These are phyloP conservation scores for Sprattus sprattus DNA, from an alignment of 2,113 vertebrate species.

Conservation along the genomic window DNA sequence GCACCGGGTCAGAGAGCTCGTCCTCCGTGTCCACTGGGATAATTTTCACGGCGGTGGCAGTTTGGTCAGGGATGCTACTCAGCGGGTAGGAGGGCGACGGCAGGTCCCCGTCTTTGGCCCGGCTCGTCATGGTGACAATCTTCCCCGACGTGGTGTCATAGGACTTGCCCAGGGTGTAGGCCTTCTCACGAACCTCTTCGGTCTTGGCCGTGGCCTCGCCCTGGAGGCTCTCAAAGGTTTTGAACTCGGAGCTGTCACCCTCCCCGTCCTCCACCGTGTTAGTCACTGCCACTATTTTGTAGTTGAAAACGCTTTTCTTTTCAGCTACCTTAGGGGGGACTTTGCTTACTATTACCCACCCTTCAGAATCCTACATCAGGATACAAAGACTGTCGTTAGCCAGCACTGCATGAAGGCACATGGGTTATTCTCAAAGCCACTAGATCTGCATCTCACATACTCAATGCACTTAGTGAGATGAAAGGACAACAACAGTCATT, in stretches of 20 bases:
- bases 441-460: not conserved
- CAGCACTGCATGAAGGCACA: slow-evolving; percentile 21
- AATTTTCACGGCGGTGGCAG: slow-evolving; percentile 58
- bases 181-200: slow-evolving; percentile 75
- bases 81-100: slow-evolving; percentile 43
- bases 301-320: slow-evolving; percentile 72
- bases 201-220: slow-evolving; percentile 66
- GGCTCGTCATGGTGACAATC: slow-evolving; percentile 79
- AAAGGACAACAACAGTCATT: not conserved
- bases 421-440: slow-evolving; percentile 20
- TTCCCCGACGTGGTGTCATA: slow-evolving; percentile 81
- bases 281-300: slow-evolving; percentile 75
- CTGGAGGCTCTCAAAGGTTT: slow-evolving; percentile 70
- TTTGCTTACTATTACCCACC: slow-evolving; percentile 87
- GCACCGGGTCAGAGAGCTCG: slow-evolving; percentile 60
- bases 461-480: not conserved
- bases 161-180: slow-evolving; percentile 78
- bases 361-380: slow-evolving; percentile 85
- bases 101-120: slow-evolving; percentile 66
- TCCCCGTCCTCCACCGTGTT: slow-evolving; percentile 59
- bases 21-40: slow-evolving; percentile 60
- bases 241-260: slow-evolving; percentile 46
- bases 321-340: slow-evolving; percentile 82
- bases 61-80: slow-evolving; percentile 52
- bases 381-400: slow-evolving; percentile 85